Base-by-base conservation (phyloP, 2,888 invertebrate genomes). In the Acanthosoma haemorrhoidale region DNA sequence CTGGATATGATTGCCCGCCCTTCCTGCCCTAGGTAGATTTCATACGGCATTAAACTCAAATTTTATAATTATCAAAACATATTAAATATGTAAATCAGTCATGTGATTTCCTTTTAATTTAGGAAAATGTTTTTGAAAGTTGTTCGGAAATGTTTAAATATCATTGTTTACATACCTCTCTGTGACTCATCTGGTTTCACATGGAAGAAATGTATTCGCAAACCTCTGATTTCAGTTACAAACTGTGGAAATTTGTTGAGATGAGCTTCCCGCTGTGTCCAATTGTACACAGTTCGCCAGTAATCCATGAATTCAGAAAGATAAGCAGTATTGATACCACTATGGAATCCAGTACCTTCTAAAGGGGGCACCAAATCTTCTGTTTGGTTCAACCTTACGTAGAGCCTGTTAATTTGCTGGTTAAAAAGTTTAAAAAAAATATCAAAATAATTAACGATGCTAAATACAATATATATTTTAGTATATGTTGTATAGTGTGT, bases 251-350 rank as follows among this genome's bases (percentile, higher is more conserved):
- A 88, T 72, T 84, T 82, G 77, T 94, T 94, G n/a, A 95, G 80
- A 70, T 83, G 83, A 2, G 80, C 78, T 77, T 92, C 88, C 8
- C 89, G 82, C 64, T 87, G 84, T 25, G 80, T 79, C 88, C 90
- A 91, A 75, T 91, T 84, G 78, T 91, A 94, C 32, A 84, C 84
- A 38, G 86, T 86, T 9, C 83, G 84, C 96, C 96, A 96, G 79
- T 90, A 90, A 51, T 88, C 84, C 0, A 91, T 79, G 5, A 94
- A 82, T 74, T 84, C 83, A 11, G 84, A 81, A 4, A 94, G 79
- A 72, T 87, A 87, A 39, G 86, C 82, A 0, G 88, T 81, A 77
- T 92, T 90, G 78, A 94, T 88, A 2, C 96, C 96, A 77, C 76
- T 76, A n/a, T 75, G 70, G 66, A 76, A 77, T 8, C 70, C 74